Conservation (phyloP, 2,113 vertebrate genomes). For the Rallus limicola region DNA sequence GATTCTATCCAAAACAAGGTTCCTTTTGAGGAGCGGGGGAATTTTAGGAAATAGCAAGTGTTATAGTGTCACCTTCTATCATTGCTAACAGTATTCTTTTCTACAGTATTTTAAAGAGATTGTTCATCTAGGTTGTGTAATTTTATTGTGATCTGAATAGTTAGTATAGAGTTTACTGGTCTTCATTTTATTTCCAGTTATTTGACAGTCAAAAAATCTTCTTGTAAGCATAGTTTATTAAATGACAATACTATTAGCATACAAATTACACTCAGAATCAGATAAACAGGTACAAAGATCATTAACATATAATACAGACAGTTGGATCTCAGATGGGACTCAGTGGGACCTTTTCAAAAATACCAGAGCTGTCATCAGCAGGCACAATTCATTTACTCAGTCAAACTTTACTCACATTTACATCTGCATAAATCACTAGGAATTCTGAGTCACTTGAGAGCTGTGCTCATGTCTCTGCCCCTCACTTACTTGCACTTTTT, state of each 20-base stretch:
- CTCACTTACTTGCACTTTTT: constrained; percentile 25
- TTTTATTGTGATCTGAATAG: constrained; percentile 41
- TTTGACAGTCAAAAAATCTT: constrained; percentile 31
- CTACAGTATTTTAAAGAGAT: neutral
- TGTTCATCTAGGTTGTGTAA: neutral
- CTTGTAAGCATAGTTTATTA: constrained; percentile 57
- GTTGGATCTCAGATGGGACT: constrained; percentile 58
- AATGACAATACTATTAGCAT: constrained; percentile 44
- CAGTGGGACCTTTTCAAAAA: constrained; percentile 64
- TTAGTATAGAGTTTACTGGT: neutral
- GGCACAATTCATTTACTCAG: constrained; percentile 51
- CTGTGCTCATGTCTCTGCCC: neutral
- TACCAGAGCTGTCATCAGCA: constrained; percentile 56
- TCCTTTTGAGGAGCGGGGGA: neutral
- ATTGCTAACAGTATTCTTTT: neutral
- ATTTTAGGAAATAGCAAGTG: neutral
- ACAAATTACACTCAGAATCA: constrained; percentile 1
- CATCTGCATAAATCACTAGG: constrained; percentile 23
- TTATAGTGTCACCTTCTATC: neutral
- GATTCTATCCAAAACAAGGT: neutral
- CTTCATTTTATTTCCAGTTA: constrained; percentile 49
- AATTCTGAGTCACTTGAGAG: neutral
- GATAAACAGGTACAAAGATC: constrained; percentile 63
- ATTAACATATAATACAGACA: constrained; percentile 68
- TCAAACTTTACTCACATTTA: constrained; percentile 44